phyloP scores from a whole-genome alignment of 2,113 vertebrate species.

The Morphnarchus princeps region DNA sequence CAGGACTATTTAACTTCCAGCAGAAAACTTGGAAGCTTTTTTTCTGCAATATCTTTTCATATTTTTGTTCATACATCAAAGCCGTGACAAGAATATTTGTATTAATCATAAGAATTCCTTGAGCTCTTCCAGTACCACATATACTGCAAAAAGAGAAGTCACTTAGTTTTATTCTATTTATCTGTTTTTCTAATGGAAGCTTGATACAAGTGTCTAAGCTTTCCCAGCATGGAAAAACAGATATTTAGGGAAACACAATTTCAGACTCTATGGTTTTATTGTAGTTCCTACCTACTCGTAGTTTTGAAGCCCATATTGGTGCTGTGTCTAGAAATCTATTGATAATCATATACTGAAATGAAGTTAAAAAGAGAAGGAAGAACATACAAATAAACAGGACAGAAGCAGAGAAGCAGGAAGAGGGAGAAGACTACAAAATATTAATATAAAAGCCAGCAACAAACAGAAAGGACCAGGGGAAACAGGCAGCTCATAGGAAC shows the following conservation, averaged over 20 bases:
- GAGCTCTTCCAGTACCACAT: neutral
- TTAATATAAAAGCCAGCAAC: neutral
- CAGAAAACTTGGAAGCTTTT: neutral
- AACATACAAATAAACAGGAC: neutral
- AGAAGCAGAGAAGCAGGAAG: neutral
- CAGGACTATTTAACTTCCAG: neutral
- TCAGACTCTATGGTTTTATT: neutral
- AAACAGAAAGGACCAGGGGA: neutral
- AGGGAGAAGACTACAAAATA: neutral
- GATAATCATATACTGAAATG: neutral
- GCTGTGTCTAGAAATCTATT: neutral
- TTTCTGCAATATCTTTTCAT: neutral
- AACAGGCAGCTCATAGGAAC: neutral
- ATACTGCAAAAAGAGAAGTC: neutral
- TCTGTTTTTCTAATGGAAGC: neutral
- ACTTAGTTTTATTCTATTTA: neutral
- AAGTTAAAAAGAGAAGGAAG: neutral
- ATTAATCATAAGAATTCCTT: neutral
- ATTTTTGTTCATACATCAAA: neutral
- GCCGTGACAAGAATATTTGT: neutral
- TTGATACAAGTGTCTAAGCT: fast-evolving
- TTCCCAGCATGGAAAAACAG: neutral
- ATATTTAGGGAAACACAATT: neutral
- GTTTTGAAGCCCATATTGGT: neutral
- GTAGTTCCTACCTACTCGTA: neutral